Conservation (phyloP, 1,140 invertebrate species). For the Marisa cornuarietis region DNA sequence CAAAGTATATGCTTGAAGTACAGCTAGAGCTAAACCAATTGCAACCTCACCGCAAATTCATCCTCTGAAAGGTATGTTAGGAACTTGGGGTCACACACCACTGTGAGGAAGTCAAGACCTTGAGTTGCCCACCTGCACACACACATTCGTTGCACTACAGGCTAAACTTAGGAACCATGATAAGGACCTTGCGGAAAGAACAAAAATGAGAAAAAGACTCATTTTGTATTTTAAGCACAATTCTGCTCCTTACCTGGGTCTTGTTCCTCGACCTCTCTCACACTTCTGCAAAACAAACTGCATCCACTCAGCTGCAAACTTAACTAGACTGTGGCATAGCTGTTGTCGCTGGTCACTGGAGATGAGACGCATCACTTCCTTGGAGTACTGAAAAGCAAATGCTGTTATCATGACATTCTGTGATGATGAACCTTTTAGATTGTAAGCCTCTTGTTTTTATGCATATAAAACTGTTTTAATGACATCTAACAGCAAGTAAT, state of each 20-base stretch:
- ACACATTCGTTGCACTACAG: conserved; percentile 2
- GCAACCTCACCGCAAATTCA: conserved; percentile 74
- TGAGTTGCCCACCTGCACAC: conserved; percentile 59
- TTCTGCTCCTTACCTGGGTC: conserved; percentile 76
- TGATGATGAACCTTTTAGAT: too few relatives aligned
- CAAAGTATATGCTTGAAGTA: not conserved
- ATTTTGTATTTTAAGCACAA: not conserved
- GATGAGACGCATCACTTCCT: conserved; percentile 78
- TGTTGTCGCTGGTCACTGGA: conserved; percentile 64
- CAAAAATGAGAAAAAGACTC: conserved; percentile 4
- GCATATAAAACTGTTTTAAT: too few relatives aligned
- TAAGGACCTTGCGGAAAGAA: not conserved
- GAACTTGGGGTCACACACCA: conserved; percentile 83
- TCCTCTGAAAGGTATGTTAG: conserved; percentile 78
- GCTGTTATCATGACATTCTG: not conserved
- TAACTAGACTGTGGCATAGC: conserved; percentile 71
- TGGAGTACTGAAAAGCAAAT: conserved; percentile 75
- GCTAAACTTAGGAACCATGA: not conserved
- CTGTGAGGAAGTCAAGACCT: conserved; percentile 85
- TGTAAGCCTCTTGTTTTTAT: too few relatives aligned
- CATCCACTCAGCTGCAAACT: conserved; percentile 88
- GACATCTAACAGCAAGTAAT: too few relatives aligned
- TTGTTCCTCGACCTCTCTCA: conserved; percentile 81
- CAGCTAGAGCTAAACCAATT: too few relatives aligned
- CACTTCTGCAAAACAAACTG: conserved; percentile 82